These are phyloP conservation scores for Apteryx owenii DNA, from an alignment of 2,113 vertebrate genomes.

Conservation along the genomic window DNA sequence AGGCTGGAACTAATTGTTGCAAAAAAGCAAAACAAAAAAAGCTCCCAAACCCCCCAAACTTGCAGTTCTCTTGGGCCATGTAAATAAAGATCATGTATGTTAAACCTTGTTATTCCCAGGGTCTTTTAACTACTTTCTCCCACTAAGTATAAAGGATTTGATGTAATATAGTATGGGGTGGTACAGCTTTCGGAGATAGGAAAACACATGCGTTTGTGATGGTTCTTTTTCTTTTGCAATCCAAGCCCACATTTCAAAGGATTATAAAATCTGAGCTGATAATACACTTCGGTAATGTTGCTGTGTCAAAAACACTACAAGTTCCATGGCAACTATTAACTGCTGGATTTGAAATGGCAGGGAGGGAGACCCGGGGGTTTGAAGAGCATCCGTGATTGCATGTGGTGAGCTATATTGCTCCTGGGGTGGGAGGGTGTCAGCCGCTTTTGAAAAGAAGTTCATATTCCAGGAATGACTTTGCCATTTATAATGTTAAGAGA, in stretches of 20 bases:
- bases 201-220: background rate
- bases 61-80: accelerated
- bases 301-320: background rate
- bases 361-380: background rate
- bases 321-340: background rate
- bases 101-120: background rate
- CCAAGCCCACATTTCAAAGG: background rate
- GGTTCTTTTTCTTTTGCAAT: accelerated
- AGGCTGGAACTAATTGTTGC: background rate
- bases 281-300: background rate
- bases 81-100: background rate
- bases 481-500: background rate
- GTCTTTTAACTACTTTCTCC: constrained; percentile 21
- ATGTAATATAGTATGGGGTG: accelerated
- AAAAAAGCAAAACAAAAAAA: background rate
- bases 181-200: background rate
- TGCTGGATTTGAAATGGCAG: background rate
- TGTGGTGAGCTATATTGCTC: background rate
- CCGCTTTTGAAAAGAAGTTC: background rate
- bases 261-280: background rate
- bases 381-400: background rate
- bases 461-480: background rate
- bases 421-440: background rate
- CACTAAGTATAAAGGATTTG: background rate
- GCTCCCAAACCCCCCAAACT: background rate